These are phyloP conservation scores for Drosophila mimetica DNA, from an alignment of 2,888 invertebrate genomes.

Conservation along the genomic window DNA sequence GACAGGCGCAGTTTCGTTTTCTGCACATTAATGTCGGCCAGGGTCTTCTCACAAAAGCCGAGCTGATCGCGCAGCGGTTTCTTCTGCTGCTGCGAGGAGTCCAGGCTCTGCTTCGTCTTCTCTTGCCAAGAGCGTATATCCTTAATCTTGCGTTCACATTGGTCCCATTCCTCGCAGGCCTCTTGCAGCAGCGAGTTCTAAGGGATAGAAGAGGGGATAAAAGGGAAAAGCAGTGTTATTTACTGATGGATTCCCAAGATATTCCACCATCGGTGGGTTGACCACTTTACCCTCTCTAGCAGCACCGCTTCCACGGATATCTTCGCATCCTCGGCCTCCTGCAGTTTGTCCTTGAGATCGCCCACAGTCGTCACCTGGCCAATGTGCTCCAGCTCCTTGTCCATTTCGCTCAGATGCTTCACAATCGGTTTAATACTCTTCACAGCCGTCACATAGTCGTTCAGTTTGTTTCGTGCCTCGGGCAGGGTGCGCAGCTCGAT, in stretches of 20 bases:
- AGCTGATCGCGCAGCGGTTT: slow-evolving; percentile 95
- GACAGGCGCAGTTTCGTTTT: slow-evolving; percentile 95
- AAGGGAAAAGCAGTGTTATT: background rate
- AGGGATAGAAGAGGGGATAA: background rate
- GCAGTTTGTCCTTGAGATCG: slow-evolving; percentile 93
- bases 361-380: slow-evolving; percentile 93
- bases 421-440: slow-evolving; percentile 95
- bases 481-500: slow-evolving; percentile 91
- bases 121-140: slow-evolving; percentile 96
- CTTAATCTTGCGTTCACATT: slow-evolving; percentile 96
- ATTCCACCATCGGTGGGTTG: too few relatives aligned
- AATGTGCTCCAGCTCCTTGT: slow-evolving; percentile 94
- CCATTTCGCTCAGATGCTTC: slow-evolving; percentile 96
- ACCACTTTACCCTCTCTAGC: slow-evolving; percentile 90
- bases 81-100: slow-evolving; percentile 93
- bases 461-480: slow-evolving; percentile 93
- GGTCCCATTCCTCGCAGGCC: slow-evolving; percentile 97
- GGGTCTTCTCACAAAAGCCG: slow-evolving; percentile 92
- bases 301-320: slow-evolving; percentile 93
- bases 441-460: slow-evolving; percentile 94
- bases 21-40: slow-evolving; percentile 94
- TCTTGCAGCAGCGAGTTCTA: slow-evolving; percentile 95
- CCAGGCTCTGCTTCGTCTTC: slow-evolving; percentile 90
- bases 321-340: slow-evolving; percentile 94
- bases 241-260: background rate